Evolutionary conservation across 2,113 vertebrate species (phyloP).

Genomic region (Leptocoma aspasia): DNA sequence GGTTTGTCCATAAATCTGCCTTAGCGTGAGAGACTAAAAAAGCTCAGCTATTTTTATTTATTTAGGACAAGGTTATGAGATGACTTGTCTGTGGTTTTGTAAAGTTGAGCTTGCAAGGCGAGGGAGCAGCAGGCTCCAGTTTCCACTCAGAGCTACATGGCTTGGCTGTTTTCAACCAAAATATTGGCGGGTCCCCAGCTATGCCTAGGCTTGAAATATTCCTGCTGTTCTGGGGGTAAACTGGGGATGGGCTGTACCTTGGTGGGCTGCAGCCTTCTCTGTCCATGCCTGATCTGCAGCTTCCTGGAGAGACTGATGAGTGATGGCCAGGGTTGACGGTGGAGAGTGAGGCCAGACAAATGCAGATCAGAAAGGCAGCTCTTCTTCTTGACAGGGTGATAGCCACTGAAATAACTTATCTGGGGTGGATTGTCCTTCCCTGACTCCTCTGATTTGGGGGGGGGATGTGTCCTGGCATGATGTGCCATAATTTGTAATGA

Average conservation of each 20-base stretch:
- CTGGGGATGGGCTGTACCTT: background rate
- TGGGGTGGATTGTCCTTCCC: background rate
- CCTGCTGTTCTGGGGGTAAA: background rate
- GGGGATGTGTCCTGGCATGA: background rate
- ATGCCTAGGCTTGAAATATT: background rate
- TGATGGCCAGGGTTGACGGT: background rate
- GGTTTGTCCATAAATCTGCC: conserved; percentile 9
- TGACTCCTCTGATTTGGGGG: background rate
- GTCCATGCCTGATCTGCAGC: background rate
- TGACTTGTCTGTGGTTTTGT: conserved; percentile 29
- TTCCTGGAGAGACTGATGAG: background rate
- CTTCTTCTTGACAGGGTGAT: background rate
- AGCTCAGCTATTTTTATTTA: conserved; percentile 17
- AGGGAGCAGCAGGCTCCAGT: background rate
- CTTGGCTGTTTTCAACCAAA: background rate
- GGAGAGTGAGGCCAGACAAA: background rate
- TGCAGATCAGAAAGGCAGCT: background rate
- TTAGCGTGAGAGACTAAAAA: background rate
- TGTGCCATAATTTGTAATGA: background rate
- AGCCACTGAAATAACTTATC: background rate
- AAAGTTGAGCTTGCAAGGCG: background rate
- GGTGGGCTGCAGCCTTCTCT: background rate
- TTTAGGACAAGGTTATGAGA: background rate
- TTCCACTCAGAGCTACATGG: background rate
- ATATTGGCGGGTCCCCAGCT: background rate